Evolutionary conservation across 1,140 invertebrate species (phyloP), one percentile per base, ranked within the genome.

Genomic region (Caenorhabditis brenneri): DNA sequence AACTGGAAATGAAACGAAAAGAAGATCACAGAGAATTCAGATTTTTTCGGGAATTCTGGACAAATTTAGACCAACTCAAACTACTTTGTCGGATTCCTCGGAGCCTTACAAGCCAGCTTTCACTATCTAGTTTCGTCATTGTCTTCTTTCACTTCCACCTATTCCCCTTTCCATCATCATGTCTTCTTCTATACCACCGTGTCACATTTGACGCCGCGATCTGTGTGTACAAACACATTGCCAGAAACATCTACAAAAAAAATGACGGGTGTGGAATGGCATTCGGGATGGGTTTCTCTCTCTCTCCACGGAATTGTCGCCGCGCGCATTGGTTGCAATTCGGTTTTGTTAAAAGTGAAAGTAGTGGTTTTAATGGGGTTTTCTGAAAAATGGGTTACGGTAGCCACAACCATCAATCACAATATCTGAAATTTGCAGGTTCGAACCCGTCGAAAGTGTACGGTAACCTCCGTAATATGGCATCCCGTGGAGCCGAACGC

Each of bases 381-480:
- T 55, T 55, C 7, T 7, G 53, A 27, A 6, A 7, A 55, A 9
- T 10, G 22, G 24, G 10, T 27, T 27, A 22, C 22, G 24, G 10
- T 2, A 55, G 22, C n/a, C n/a, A n/a, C n/a, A n/a, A n/a, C n/a
- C n/a, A n/a, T n/a, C 27, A 16, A 51, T 3, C 24, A 27, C 24
- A 27, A 4, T 6, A 12, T 55, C 9, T 10, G 2, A 10, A 12
- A 27, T 55, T 91, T 91, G 15, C 86, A 92, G 92, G 92, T 19
- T 84, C 96, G 94, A 96, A 95, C 53, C 96, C 96, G 46, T 96
- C 95, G 24, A 98, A 98, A 93, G 96, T 98, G 29, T 97, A 97
- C 92, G 96, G 96, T 31, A 96, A 96, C 88, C 91, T 98, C 84
- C 93, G 95, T 87, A 94, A 94, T 91, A 93, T 97, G 84, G 95